phyloP scores from a whole-genome alignment of 1,140 invertebrate species.

The Drosophila biarmipes region DNA sequence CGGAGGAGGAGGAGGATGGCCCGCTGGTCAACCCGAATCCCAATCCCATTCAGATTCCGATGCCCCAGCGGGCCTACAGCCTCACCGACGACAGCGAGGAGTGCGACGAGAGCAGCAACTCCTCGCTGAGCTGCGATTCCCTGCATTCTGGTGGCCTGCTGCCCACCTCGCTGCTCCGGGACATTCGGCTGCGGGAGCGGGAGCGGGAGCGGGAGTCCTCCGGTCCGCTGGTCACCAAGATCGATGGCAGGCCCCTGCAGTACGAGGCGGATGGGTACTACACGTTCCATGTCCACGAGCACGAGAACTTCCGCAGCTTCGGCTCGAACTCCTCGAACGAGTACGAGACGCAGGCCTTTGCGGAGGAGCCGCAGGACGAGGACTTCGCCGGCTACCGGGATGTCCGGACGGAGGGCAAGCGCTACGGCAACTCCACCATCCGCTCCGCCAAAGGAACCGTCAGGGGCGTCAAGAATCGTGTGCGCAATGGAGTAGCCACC shows the following conservation, averaged over 20 bases:
- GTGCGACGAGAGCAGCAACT: constrained; percentile 71
- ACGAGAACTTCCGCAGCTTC: constrained; percentile 85
- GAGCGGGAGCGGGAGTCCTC: background rate
- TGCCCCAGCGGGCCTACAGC: constrained; percentile 83
- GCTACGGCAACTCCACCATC: constrained; percentile 88
- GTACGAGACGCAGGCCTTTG: constrained; percentile 67
- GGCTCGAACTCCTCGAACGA: constrained; percentile 75
- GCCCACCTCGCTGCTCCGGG: constrained; percentile 68
- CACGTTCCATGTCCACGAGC: constrained; percentile 92
- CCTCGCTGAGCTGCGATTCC: constrained; percentile 80
- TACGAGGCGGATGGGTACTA: constrained; percentile 92
- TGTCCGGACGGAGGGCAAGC: constrained; percentile 87
- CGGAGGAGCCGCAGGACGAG: constrained; percentile 84
- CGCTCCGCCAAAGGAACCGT: constrained; percentile 95
- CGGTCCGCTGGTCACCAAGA: constrained; percentile 41
- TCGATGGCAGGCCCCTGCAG: constrained; percentile 73
- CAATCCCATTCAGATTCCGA: background rate
- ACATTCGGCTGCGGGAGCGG: constrained; percentile 54
- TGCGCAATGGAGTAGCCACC: constrained; percentile 96
- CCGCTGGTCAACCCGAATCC: background rate
- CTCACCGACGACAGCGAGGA: constrained; percentile 84
- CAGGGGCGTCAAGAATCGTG: constrained; percentile 96
- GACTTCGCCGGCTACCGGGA: constrained; percentile 93
- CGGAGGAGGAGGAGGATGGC: constrained; percentile 52
- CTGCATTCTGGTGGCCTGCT: constrained; percentile 67